A percentile compares a stretch with the other conserved stretches of the same genome.
Conservation (phyloP, 30 jellyfish, hydroid and myxozoan species). For the Cassiopea xamachana region DNA sequence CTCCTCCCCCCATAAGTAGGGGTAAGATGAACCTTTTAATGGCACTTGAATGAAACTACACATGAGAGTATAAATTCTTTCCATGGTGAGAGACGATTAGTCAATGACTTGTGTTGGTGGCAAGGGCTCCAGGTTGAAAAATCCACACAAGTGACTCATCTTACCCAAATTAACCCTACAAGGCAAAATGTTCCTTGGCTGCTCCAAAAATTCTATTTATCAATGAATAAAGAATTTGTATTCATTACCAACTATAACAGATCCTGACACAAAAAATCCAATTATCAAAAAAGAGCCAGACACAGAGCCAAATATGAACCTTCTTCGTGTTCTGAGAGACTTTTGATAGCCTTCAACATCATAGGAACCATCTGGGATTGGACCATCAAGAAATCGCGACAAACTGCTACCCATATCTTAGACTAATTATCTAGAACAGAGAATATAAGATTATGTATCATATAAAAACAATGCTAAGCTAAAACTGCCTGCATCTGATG, state of each 20-base stretch:
- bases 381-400: constrained; percentile 60
- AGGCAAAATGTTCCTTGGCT: too few species aligned
- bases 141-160: neutral
- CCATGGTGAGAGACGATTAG: neutral
- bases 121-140: neutral
- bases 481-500: too few species aligned
- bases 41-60: neutral
- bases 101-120: neutral
- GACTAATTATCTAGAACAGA: neutral
- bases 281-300: constrained; percentile 24
- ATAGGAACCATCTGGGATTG: constrained; percentile 31
- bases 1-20: neutral
- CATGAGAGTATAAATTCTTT: neutral
- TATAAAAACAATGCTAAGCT: neutral
- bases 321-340: constrained; percentile 40
- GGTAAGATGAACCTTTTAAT: neutral
- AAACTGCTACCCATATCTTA: constrained; percentile 27
- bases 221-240: neutral
- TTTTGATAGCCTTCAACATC: constrained; percentile 53
- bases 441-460: neutral
- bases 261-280: constrained; percentile 41
- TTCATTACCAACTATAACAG: constrained; percentile 25
- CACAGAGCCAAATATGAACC: constrained; percentile 16
- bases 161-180: neutral
- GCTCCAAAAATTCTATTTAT: neutral